phyloP scores from a whole-genome alignment of 2,888 invertebrate species.

The Aphidius colemani region DNA sequence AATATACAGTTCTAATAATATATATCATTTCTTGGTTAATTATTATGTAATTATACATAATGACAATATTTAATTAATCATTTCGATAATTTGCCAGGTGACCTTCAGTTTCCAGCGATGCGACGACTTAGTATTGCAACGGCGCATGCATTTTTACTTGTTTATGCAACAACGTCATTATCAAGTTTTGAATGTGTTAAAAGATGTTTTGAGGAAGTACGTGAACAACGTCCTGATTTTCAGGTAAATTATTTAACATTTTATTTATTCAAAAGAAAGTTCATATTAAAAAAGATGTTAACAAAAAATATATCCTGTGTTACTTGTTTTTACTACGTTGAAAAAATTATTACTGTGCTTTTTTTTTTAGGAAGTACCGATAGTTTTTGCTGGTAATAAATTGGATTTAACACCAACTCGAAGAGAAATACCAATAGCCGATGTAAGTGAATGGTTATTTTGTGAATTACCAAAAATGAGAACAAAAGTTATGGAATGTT shows the following conservation, averaged over 20 bases:
- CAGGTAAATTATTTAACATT: constrained; percentile 56
- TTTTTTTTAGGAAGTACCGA: constrained; percentile 72
- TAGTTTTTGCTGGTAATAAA: constrained; percentile 87
- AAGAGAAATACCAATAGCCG: constrained; percentile 75
- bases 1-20: too few species aligned
- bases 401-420: constrained; percentile 74
- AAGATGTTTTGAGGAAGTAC: constrained; percentile 79
- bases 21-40: too few species aligned
- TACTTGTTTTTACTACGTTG: not conserved
- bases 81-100: constrained; percentile 62
- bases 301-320: not conserved
- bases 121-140: constrained; percentile 83
- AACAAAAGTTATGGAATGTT: constrained; percentile 77
- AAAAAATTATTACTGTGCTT: not conserved
- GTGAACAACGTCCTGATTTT: constrained; percentile 78
- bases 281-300: not conserved
- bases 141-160: constrained; percentile 85
- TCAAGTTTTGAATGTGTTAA: constrained; percentile 76
- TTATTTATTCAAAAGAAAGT: not conserved
- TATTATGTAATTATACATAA: too few species aligned
- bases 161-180: constrained; percentile 79
- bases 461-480: constrained; percentile 76
- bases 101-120: constrained; percentile 91
- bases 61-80: not conserved
- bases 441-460: constrained; percentile 81